Evolutionary conservation across 2,113 vertebrate species (phyloP).

Genomic region (Anhinga anhinga): DNA sequence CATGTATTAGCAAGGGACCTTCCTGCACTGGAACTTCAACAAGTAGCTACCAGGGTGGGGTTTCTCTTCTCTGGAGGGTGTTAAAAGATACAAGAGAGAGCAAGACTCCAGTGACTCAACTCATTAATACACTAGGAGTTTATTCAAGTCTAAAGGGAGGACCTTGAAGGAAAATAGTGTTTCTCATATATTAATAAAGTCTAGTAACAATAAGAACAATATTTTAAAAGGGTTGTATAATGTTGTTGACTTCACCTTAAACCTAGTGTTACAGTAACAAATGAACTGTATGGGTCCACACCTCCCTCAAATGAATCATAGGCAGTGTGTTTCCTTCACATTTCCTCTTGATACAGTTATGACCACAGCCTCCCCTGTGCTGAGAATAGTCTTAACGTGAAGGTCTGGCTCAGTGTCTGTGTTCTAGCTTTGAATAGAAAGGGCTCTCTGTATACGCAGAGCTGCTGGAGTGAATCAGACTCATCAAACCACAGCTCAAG

Average conservation of each 20-base stretch:
- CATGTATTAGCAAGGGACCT: background rate
- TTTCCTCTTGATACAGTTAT: background rate
- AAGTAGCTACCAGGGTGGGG: rapidly evolving
- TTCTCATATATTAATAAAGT: background rate
- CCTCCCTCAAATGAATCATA: background rate
- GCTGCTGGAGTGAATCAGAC: background rate
- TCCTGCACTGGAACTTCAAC: background rate
- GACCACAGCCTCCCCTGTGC: background rate
- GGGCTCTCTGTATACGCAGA: no score
- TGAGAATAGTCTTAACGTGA: rapidly evolving
- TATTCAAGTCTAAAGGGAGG: background rate
- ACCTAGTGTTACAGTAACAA: background rate
- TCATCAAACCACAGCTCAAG: background rate
- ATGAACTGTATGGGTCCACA: rapidly evolving
- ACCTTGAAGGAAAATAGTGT: background rate
- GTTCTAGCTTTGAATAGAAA: background rate
- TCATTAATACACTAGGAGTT: background rate
- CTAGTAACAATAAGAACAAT: background rate
- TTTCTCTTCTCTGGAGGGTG: background rate
- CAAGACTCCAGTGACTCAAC: background rate
- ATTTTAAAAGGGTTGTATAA: background rate
- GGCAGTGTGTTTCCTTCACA: background rate
- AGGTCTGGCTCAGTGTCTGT: background rate
- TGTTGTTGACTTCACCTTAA: background rate
- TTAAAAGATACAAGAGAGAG: background rate